Evolutionary conservation across 2,888 invertebrate genomes (phyloP).

Genomic region (Polia nebulosa): DNA sequence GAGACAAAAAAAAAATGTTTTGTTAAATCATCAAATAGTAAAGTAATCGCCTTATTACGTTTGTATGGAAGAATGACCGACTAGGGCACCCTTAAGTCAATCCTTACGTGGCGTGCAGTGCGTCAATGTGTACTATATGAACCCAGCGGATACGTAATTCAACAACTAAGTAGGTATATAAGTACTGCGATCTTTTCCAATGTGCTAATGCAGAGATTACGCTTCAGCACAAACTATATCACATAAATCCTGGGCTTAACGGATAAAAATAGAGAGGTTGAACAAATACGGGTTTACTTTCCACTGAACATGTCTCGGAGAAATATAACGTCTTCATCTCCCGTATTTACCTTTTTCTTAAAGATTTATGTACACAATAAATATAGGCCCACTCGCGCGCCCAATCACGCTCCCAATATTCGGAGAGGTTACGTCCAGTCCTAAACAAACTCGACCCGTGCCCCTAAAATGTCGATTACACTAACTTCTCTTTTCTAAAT

Average conservation of each 20-base stretch:
- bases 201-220: constrained; percentile 56
- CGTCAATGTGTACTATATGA: constrained; percentile 3
- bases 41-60: too few relatives aligned
- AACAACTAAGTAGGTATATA: constrained; percentile 8
- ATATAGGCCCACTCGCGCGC: constrained; percentile 77
- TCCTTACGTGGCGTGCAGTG: neutral
- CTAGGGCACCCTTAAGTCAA: too few relatives aligned
- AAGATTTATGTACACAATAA: constrained; percentile 86
- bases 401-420: constrained; percentile 85
- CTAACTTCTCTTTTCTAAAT: constrained; percentile 59
- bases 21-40: too few relatives aligned
- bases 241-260: constrained; percentile 58
- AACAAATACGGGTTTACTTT: constrained; percentile 64
- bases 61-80: too few relatives aligned
- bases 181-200: constrained; percentile 7
- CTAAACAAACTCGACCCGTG: constrained; percentile 82
- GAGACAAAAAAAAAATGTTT: too few relatives aligned
- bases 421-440: constrained; percentile 76
- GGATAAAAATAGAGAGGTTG: constrained; percentile 53
- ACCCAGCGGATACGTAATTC: neutral
- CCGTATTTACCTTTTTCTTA: constrained; percentile 81
- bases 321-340: constrained; percentile 70
- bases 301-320: constrained; percentile 68
- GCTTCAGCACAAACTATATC: constrained; percentile 36
- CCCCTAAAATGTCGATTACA: constrained; percentile 76